Evolutionary conservation across 1,140 invertebrate genomes (phyloP).

Genomic region (Bilobella aurantiaca): DNA sequence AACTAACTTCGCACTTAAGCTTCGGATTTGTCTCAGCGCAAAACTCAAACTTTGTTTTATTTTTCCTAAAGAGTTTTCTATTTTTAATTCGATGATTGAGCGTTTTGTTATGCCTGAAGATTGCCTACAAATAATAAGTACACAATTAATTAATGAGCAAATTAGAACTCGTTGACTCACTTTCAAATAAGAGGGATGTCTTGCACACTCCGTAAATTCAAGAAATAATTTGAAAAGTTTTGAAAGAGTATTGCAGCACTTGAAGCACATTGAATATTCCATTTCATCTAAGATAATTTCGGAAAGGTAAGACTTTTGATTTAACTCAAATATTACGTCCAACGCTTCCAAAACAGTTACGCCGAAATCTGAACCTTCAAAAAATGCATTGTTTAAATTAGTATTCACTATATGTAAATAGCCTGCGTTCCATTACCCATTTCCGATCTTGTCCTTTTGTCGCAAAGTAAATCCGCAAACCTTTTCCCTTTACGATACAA

Average conservation of each 20-base stretch:
- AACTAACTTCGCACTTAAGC: background rate
- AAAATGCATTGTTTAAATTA: no score
- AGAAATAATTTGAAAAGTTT: background rate
- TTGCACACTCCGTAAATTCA: background rate
- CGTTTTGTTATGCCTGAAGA: no score
- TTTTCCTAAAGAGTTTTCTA: no score
- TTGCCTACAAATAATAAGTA: no score
- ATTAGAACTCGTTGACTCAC: no score
- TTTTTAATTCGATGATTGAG: no score
- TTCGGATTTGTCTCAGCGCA: no score
- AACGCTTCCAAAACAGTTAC: background rate
- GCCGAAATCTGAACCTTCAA: no score
- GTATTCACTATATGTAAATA: no score
- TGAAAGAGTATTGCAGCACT: background rate
- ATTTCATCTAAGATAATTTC: background rate
- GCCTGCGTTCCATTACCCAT: no score
- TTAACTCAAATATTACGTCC: background rate
- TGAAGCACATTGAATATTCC: background rate
- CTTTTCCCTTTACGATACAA: background rate
- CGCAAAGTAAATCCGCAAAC: background rate
- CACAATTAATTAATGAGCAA: no score
- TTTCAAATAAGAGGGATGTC: background rate
- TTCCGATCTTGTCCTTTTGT: background rate
- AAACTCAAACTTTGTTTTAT: no score
- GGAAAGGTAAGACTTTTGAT: background rate